A percentile compares a stretch with the other conserved stretches of the same genome.
These are phyloP conservation scores for Periparus ater DNA, from an alignment of 2,797 vertebrate species.

Conservation along the genomic window DNA sequence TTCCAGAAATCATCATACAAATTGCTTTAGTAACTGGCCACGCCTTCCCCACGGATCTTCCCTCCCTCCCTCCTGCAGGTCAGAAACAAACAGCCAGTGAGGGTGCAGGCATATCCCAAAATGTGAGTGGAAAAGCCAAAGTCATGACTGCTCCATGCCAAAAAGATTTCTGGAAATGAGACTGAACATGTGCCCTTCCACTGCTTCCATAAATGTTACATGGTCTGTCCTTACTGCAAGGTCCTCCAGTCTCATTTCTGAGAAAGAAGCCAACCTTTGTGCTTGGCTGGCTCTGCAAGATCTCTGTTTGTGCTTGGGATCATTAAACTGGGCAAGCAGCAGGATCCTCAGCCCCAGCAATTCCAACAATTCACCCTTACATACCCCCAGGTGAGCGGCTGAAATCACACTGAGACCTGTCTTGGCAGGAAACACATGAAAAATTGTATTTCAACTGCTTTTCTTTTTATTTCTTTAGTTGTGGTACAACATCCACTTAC, in stretches of 20 bases:
- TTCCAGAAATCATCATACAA: neutral
- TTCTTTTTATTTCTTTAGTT: neutral
- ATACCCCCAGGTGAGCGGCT: neutral
- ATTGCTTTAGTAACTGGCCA: neutral
- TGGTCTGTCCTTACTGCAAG: neutral
- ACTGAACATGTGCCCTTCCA: neutral
- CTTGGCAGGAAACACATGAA: neutral
- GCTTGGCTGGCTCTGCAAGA: neutral
- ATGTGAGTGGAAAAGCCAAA: neutral
- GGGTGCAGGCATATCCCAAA: neutral
- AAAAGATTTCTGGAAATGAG: neutral
- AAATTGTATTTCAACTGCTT: neutral
- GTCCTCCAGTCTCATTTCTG: neutral
- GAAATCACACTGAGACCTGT: neutral
- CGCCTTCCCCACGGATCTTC: neutral
- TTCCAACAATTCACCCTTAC: neutral
- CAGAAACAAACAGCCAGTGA: neutral
- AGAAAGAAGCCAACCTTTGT: neutral
- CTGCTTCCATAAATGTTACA: neutral
- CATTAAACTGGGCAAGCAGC: neutral
- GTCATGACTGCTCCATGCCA: neutral
- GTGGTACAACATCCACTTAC: neutral
- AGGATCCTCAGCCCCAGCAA: neutral
- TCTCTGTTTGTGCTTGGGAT: neutral
- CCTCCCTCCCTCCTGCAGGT: neutral